phyloP scores from a whole-genome alignment of 2,797 vertebrate species.

The Atherinosoma microstoma region DNA sequence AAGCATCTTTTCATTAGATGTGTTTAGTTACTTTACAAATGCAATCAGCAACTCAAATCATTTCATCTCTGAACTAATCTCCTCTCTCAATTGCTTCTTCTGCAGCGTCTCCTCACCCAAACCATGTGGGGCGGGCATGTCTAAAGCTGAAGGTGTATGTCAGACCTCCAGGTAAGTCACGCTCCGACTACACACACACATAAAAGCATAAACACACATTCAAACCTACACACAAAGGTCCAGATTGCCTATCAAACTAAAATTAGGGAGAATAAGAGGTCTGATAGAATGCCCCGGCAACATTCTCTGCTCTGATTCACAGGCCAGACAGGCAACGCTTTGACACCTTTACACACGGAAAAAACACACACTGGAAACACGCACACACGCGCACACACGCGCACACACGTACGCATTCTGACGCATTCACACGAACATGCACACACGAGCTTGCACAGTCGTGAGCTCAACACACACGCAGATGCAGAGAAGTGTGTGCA shows the following conservation, averaged over 20 bases:
- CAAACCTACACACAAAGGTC: slow-evolving; percentile 35
- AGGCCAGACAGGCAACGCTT: slow-evolving; percentile 68
- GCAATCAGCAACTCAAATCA: slow-evolving; percentile 46
- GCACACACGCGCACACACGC: slow-evolving; percentile 20
- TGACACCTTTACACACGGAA: slow-evolving; percentile 56
- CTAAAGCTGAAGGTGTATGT: slow-evolving; percentile 88
- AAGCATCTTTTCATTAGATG: slow-evolving; percentile 43
- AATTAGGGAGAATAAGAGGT: slow-evolving; percentile 73
- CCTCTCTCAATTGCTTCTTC: slow-evolving; percentile 54
- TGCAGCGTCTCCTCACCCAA: slow-evolving; percentile 86
- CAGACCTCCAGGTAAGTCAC: slow-evolving; percentile 85
- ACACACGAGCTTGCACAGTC: neutral
- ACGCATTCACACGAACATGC: slow-evolving; percentile 24
- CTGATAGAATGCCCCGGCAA: slow-evolving; percentile 73
- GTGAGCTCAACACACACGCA: neutral
- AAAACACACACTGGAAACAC: slow-evolving; percentile 23
- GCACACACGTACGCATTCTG: slow-evolving; percentile 12
- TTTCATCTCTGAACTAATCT: slow-evolving; percentile 53
- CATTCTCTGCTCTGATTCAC: slow-evolving; percentile 77
- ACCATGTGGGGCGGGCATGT: slow-evolving; percentile 85
- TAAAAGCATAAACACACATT: slow-evolving; percentile 28
- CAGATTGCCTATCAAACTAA: slow-evolving; percentile 78
- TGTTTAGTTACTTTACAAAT: slow-evolving; percentile 31
- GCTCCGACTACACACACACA: slow-evolving; percentile 56
- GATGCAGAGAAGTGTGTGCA: slow-evolving; percentile 9